Evolutionary conservation across 2,113 vertebrate species (phyloP).

Genomic region (Calyptommatus sinebrachiatus): DNA sequence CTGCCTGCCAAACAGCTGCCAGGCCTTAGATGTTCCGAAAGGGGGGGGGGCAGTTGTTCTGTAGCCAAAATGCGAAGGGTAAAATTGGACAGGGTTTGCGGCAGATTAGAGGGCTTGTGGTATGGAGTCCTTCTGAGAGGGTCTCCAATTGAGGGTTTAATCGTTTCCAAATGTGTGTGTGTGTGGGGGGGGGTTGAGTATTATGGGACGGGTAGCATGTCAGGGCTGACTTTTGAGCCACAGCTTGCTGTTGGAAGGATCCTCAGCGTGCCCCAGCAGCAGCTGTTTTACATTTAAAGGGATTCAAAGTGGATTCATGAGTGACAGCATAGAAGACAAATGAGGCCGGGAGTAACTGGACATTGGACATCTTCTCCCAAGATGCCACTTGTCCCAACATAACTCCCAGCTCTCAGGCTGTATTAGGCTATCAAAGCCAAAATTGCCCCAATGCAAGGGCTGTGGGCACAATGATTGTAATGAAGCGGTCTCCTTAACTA

Average conservation of each 20-base stretch:
- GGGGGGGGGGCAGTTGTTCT: constrained; percentile 23
- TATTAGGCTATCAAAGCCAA: constrained; percentile 59
- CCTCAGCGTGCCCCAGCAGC: constrained; percentile 45
- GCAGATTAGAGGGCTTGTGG: not conserved
- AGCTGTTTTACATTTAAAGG: constrained; percentile 63
- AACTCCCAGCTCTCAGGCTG: constrained; percentile 49
- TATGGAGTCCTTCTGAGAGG: constrained; percentile 38
- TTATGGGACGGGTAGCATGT: constrained; percentile 51
- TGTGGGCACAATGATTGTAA: constrained; percentile 6
- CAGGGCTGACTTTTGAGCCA: constrained; percentile 41
- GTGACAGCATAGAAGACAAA: constrained; percentile 53
- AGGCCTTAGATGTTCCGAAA: not conserved
- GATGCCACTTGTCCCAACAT: constrained; percentile 67
- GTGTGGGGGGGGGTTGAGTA: constrained; percentile 47
- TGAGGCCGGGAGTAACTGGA: constrained; percentile 59
- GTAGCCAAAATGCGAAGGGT: rapidly evolving
- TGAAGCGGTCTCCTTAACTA: constrained; percentile 31
- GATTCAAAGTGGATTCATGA: constrained; percentile 59
- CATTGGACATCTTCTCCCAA: constrained; percentile 56
- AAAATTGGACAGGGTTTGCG: rapidly evolving
- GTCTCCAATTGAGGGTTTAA: constrained; percentile 56
- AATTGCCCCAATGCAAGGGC: constrained; percentile 54
- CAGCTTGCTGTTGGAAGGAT: constrained; percentile 47
- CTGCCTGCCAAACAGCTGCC: not conserved
- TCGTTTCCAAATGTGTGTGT: constrained; percentile 57